Evolutionary conservation across 2,888 invertebrate species (phyloP), one percentile per base, ranked within the genome.

Genomic region (Thysanoteuthis rhombus): DNA sequence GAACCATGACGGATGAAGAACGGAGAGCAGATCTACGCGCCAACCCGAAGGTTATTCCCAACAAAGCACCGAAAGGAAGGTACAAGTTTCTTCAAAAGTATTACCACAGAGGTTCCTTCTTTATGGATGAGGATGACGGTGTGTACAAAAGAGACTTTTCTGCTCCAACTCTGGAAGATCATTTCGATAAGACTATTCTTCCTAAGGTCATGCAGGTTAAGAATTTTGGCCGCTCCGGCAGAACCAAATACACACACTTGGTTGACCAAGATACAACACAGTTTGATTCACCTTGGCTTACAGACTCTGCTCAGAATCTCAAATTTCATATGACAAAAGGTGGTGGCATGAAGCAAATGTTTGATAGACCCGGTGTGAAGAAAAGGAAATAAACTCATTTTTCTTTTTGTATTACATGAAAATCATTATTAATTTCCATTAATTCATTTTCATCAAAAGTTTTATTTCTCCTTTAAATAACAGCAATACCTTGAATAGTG

Each of bases 71-170:
- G 1, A 97, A 97, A 94, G 96, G 99, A 94, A 99, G 99, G 97
- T 99, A 99, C 98, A 99, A 99, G 97, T 99, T 99, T 97, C 97
- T 99, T 95, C 99, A 99, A 97, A 99, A 99, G 97, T 99, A 99
- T 97, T 99, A 99, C 97, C 99, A 99, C 98, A 98, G 99, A 96
- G 99, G 99, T 97, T 99, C 99, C 6, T 99, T 99, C 98, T 99
- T 99, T 97, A 97, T 99, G 98, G 98, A 99, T 96, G 98, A 98
- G 96, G 99, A 99, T 95, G 98, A 99, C 93, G 98, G 98, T 89
- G 98, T 99, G 36, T 98, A 98, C 96, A 99, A 98, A 97, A 98
- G 99, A 96, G 99, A 99, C 97, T 99, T 99, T 97, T 98, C 99
- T 0, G 98, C 98, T 94, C 98, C 99, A 0, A 99, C 99, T 0